Conservation (phyloP, 2,797 vertebrate species). For the Crypturellus tataupa region DNA sequence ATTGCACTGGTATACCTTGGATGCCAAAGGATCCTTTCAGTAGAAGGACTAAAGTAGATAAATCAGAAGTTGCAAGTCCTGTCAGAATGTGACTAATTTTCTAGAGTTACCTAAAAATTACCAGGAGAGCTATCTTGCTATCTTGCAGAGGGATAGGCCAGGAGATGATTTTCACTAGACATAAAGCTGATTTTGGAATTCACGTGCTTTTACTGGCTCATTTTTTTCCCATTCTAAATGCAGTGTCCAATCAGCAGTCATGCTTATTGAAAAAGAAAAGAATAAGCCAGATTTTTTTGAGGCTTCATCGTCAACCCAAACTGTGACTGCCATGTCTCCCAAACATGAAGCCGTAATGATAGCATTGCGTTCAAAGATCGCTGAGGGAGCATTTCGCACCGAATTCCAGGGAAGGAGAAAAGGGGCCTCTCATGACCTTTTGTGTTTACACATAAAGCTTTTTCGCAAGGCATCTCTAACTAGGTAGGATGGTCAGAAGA, state of each 20-base stretch:
- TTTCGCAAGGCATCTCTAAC: neutral
- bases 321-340: rapidly evolving
- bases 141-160: neutral
- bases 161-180: neutral
- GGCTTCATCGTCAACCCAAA: neutral
- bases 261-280: neutral
- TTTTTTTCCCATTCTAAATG: neutral
- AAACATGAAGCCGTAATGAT: neutral
- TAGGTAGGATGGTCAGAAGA: neutral
- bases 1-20: neutral
- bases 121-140: neutral
- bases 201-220: neutral
- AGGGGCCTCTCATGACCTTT: neutral
- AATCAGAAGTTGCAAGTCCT: neutral
- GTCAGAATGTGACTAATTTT: neutral
- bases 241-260: neutral
- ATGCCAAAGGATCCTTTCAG: neutral
- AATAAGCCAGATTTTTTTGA: neutral
- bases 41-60: neutral
- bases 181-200: neutral
- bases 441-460: neutral
- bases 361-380: neutral
- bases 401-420: neutral
- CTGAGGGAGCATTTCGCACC: neutral
- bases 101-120: neutral